Conservation (phyloP, 1,140 invertebrate genomes). For the Lineus longissimus region DNA sequence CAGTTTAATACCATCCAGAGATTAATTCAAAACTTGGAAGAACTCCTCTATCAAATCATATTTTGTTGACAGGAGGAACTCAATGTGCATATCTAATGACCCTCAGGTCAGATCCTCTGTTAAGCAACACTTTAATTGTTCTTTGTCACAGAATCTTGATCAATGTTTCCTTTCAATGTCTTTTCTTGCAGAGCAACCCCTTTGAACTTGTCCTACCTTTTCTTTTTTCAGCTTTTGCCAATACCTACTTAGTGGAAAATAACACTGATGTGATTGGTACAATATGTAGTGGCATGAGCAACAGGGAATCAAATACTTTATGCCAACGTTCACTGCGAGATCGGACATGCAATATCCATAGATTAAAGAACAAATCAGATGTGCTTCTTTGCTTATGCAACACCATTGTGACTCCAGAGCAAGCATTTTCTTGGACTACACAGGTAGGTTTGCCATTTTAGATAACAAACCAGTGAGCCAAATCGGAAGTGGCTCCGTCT, state of each 20-base stretch:
- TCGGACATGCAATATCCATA: conserved; percentile 34
- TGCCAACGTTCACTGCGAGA: conserved; percentile 24
- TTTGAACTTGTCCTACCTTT: too few species aligned
- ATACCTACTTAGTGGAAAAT: conserved; percentile 26
- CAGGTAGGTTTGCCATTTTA: conserved; percentile 23
- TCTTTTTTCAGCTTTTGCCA: conserved; percentile 32
- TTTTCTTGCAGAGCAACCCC: too few species aligned
- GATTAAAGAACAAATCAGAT: conserved; percentile 17
- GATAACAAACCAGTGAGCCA: neutral
- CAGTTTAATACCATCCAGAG: neutral
- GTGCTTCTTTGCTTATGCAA: conserved; percentile 33
- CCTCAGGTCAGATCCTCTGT: too few species aligned
- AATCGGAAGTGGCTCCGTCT: too few species aligned
- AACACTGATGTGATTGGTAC: conserved; percentile 27
- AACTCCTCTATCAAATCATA: too few species aligned
- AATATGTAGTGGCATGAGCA: conserved; percentile 29
- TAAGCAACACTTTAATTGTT: too few species aligned
- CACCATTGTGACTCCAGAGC: conserved; percentile 29
- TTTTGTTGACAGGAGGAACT: too few species aligned
- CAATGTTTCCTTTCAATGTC: too few species aligned
- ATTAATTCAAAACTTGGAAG: too few species aligned
- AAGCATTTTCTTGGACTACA: conserved; percentile 32
- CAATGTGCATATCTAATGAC: too few species aligned
- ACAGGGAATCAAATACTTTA: conserved; percentile 12
- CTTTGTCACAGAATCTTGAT: too few species aligned